Conservation (phyloP, 1,140 invertebrate genomes). For the Cheumatopsyche charites region DNA sequence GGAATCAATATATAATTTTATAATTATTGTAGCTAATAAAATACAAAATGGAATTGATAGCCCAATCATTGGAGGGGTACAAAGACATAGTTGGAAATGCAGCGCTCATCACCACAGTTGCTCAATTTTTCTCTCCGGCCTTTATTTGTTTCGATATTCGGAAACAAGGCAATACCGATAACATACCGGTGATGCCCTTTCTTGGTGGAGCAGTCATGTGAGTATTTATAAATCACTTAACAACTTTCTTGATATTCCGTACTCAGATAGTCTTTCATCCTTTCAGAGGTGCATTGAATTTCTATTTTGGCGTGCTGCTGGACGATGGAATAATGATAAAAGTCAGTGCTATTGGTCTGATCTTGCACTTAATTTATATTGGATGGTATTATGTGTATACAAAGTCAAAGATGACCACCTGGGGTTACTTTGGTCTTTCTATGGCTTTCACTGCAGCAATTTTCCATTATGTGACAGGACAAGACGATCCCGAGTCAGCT, state of each 20-base stretch:
- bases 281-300: constrained; percentile 70
- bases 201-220: constrained; percentile 76
- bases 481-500: constrained; percentile 66
- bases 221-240: constrained; percentile 54
- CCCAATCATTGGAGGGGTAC: constrained; percentile 60
- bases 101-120: constrained; percentile 66
- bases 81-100: constrained; percentile 62
- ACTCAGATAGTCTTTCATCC: not conserved
- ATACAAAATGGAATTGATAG: constrained; percentile 56
- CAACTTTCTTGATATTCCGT: not conserved
- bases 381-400: constrained; percentile 70
- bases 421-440: constrained; percentile 62
- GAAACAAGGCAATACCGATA: constrained; percentile 67
- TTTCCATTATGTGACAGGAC: constrained; percentile 66
- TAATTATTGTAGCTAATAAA: not conserved
- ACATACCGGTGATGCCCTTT: constrained; percentile 71
- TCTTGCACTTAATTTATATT: constrained; percentile 70
- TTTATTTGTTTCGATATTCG: constrained; percentile 74
- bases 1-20: not conserved
- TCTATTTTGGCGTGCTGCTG: constrained; percentile 73
- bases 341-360: constrained; percentile 74
- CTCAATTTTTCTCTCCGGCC: constrained; percentile 69
- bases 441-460: constrained; percentile 63
- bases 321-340: constrained; percentile 74
- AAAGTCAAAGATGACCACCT: constrained; percentile 62